Evolutionary conservation across 2,888 invertebrate species (phyloP).

Genomic region (Harmothoe impar): DNA sequence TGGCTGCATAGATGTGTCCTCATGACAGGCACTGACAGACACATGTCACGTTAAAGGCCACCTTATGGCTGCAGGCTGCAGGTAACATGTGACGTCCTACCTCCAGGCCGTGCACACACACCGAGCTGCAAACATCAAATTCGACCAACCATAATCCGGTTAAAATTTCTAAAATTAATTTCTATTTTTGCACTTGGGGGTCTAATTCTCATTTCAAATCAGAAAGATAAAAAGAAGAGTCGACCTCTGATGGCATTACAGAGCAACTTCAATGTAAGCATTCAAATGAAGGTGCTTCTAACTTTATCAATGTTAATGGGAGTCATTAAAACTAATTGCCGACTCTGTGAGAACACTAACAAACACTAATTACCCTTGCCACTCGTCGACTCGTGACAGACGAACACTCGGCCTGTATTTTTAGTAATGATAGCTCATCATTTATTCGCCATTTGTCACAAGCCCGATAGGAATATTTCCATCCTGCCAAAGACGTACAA

Average conservation of each 20-base stretch:
- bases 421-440: constrained; percentile 50
- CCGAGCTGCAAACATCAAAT: background rate
- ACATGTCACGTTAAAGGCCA: background rate
- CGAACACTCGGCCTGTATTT: constrained; percentile 15
- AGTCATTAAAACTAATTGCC: constrained; percentile 61
- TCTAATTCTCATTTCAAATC: constrained; percentile 30
- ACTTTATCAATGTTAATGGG: constrained; percentile 61
- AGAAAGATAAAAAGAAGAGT: background rate
- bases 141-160: constrained; percentile 20
- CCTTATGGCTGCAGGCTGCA: background rate
- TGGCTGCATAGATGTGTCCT: background rate
- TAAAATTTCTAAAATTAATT: constrained; percentile 30
- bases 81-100: background rate
- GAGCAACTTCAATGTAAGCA: constrained; percentile 37
- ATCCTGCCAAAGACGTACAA: constrained; percentile 19
- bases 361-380: constrained; percentile 53
- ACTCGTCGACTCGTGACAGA: constrained; percentile 42
- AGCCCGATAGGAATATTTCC: constrained; percentile 42
- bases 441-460: constrained; percentile 60
- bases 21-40: background rate
- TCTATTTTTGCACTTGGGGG: constrained; percentile 17
- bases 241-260: constrained; percentile 53
- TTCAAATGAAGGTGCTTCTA: constrained; percentile 52
- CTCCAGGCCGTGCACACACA: background rate
- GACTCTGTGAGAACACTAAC: constrained; percentile 53